Evolutionary conservation across 2,797 vertebrate genomes (phyloP).

Genomic region (Pipistrellus kuhlii): DNA sequence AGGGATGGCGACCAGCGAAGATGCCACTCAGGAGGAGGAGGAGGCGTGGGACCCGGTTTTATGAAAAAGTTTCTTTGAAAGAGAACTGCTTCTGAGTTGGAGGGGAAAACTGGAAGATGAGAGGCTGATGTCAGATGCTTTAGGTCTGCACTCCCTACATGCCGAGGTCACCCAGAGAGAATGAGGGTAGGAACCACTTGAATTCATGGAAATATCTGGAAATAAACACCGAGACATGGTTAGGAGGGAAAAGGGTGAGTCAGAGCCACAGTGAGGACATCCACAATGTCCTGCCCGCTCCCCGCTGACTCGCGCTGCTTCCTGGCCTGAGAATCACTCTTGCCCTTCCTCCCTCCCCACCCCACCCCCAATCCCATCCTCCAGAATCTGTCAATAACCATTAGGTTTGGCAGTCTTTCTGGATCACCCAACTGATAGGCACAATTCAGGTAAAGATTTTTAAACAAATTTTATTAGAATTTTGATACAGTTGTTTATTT

Average conservation of each 20-base stretch:
- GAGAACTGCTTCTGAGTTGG: neutral
- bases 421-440: neutral
- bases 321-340: neutral
- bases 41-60: neutral
- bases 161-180: neutral
- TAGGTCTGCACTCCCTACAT: neutral
- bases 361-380: neutral
- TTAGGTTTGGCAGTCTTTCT: neutral
- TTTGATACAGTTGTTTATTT: conserved; percentile 79
- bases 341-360: neutral
- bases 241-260: neutral
- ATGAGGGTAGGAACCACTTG: neutral
- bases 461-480: conserved; percentile 86
- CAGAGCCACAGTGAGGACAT: neutral
- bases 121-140: neutral
- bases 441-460: conserved; percentile 63
- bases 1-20: neutral
- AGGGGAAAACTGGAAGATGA: neutral
- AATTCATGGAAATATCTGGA: neutral
- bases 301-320: neutral
- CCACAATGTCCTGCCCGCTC: neutral
- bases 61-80: neutral
- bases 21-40: neutral
- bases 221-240: neutral
- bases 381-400: neutral